Conservation (phyloP, 2,113 vertebrate genomes). For the Pseudonaja textilis region DNA sequence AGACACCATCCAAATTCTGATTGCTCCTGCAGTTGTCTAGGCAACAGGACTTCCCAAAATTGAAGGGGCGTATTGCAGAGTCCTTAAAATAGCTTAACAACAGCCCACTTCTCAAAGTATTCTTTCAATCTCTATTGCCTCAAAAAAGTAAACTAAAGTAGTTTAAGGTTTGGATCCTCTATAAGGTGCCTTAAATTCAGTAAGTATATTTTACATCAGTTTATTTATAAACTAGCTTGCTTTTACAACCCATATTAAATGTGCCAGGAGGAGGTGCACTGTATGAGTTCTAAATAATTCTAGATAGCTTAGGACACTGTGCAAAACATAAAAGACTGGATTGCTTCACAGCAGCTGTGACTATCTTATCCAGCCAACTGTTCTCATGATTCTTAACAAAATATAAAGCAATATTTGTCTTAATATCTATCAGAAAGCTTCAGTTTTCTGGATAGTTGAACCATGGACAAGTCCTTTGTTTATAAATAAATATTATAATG, state of each 20-base stretch:
- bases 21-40: constrained; percentile 19
- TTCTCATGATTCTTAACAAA: not conserved
- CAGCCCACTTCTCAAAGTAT: constrained; percentile 9
- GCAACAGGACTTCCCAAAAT: constrained; percentile 39
- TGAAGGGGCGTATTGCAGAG: not conserved
- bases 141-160: not conserved
- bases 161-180: constrained; percentile 8
- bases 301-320: constrained; percentile 3
- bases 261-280: constrained; percentile 12
- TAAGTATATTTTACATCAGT: not conserved
- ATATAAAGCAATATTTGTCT: not conserved
- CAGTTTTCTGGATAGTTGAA: not conserved
- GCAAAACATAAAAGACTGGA: not conserved
- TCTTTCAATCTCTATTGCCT: not conserved
- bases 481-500: constrained; percentile 9
- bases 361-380: not conserved
- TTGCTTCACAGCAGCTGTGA: not conserved
- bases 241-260: constrained; percentile 4
- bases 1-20: constrained; percentile 12
- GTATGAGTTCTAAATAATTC: not conserved
- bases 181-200: constrained; percentile 19
- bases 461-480: not conserved
- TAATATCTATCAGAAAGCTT: not conserved
- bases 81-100: constrained; percentile 29
- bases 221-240: constrained; percentile 35